Conservation (phyloP, 2,113 vertebrate genomes). For the Bos javanicus region DNA sequence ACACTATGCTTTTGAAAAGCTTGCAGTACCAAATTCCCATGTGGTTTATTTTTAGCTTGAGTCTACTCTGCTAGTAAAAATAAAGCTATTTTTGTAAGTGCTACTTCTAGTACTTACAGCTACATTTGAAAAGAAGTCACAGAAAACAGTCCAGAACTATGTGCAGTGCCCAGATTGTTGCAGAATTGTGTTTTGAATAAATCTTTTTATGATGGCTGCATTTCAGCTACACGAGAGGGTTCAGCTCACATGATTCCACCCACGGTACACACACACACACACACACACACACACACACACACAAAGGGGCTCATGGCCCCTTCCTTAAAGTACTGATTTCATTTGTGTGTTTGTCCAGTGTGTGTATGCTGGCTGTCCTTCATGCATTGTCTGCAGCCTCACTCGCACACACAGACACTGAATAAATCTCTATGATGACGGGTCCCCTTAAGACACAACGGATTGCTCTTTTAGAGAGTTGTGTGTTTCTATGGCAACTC, state of each 20-base stretch:
- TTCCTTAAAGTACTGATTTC: slow-evolving; percentile 29
- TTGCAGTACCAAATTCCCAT: slow-evolving; percentile 49
- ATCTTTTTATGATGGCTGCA: not conserved
- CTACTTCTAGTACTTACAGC: slow-evolving; percentile 25
- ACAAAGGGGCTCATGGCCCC: not conserved
- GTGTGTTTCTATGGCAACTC: slow-evolving; percentile 61
- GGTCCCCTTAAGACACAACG: not conserved
- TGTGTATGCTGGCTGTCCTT: slow-evolving; percentile 4
- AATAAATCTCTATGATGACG: slow-evolving; percentile 2
- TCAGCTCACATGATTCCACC: slow-evolving; percentile 27
- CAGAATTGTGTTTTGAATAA: slow-evolving; percentile 43
- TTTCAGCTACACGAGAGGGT: slow-evolving; percentile 22
- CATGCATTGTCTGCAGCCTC: slow-evolving; percentile 38
- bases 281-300: not conserved
- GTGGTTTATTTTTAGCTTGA: slow-evolving; percentile 57
- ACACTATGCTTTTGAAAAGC: slow-evolving; percentile 43
- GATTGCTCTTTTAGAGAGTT: slow-evolving; percentile 54
- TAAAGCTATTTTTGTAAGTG: slow-evolving; percentile 56
- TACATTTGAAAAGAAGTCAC: slow-evolving; percentile 38
- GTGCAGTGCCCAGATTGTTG: slow-evolving; percentile 16
- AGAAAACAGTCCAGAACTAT: slow-evolving; percentile 31
- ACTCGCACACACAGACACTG: not conserved
- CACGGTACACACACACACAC: not conserved
- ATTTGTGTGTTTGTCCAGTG: slow-evolving; percentile 24
- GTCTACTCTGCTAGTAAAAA: slow-evolving; percentile 63